A percentile compares a stretch with the other conserved stretches of the same genome.
phyloP scores from a whole-genome alignment of 2,113 vertebrate genomes.

The Artemisiospiza belli region DNA sequence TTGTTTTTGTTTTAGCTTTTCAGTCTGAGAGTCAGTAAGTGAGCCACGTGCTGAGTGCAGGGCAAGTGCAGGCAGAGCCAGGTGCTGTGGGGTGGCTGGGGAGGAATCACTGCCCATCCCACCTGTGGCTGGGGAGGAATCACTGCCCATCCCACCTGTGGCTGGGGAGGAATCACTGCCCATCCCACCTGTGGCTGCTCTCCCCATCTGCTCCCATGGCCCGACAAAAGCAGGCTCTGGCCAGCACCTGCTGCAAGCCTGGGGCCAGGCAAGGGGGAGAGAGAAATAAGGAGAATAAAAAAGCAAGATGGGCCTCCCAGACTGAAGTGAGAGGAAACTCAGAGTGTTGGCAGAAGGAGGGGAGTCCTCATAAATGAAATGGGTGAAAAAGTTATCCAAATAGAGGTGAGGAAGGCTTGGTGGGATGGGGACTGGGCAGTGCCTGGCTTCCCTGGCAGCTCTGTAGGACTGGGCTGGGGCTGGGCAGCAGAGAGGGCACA shows the following conservation, averaged over 20 bases:
- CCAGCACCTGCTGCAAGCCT: background rate
- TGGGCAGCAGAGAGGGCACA: background rate
- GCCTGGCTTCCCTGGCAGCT: background rate
- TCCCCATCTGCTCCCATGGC: background rate
- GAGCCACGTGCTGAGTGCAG: rapidly evolving
- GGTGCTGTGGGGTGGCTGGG: background rate
- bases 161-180: background rate
- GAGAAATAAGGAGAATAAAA: background rate
- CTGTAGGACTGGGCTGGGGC: background rate
- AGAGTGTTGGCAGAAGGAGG: constrained; percentile 47
- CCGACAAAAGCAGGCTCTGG: background rate
- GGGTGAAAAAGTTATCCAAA: constrained; percentile 70
- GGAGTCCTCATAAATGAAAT: constrained; percentile 13
- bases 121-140: background rate
- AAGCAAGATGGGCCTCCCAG: background rate
- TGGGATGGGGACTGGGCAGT: background rate
- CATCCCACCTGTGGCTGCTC: background rate
- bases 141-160: background rate
- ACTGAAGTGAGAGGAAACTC: background rate
- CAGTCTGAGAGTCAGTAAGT: background rate
- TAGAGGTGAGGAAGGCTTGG: constrained; percentile 1
- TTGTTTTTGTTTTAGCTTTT: background rate
- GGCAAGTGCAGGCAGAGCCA: background rate
- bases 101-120: background rate
- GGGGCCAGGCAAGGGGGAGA: constrained; percentile 33